Evolutionary conservation across 2,888 invertebrate genomes (phyloP).

Genomic region (Lamellibrachia satsuma): DNA sequence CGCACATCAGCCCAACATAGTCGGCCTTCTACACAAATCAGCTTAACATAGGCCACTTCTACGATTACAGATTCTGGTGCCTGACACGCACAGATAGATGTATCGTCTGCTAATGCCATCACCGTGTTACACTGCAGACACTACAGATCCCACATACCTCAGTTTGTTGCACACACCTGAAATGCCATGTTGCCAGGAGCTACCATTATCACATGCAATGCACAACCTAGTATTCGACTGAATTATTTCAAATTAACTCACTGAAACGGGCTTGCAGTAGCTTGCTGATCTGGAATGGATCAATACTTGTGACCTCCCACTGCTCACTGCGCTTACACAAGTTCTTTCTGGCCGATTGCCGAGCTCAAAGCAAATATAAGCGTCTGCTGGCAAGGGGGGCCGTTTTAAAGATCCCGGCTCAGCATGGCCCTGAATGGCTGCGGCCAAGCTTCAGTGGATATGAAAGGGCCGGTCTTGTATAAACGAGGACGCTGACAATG

Average conservation of each 20-base stretch:
- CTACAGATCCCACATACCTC: not conserved
- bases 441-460: not conserved
- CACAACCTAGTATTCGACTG: not conserved
- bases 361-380: constrained; percentile 11
- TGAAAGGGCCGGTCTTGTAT: not conserved
- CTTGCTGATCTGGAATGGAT: not conserved
- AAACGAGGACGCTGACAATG: not conserved
- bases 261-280: not conserved
- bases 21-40: not conserved
- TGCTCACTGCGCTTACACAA: not conserved
- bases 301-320: not conserved
- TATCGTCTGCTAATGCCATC: not conserved
- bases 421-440: not conserved
- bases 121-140: not conserved
- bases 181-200: constrained; percentile 8
- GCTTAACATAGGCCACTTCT: not conserved
- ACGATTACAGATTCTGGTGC: not conserved
- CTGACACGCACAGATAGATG: not conserved
- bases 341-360: not conserved
- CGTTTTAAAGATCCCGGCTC: not conserved
- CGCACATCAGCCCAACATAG: constrained; percentile 17
- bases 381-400: not conserved
- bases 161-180: not conserved
- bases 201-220: not conserved
- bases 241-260: not conserved